Evolutionary conservation across 2,888 invertebrate species (phyloP).

Genomic region (Tillus elongatus): DNA sequence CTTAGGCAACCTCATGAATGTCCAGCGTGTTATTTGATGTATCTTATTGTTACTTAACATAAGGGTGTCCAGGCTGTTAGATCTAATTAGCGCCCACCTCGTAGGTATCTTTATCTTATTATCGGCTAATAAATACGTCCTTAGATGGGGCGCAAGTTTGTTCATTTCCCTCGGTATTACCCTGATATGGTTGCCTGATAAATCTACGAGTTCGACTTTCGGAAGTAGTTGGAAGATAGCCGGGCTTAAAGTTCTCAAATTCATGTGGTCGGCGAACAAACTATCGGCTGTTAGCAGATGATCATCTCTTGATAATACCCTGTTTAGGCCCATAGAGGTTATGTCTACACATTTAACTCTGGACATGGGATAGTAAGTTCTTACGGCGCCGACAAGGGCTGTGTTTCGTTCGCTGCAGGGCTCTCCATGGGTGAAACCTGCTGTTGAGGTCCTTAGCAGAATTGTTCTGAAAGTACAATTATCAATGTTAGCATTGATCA

Average conservation of each 20-base stretch:
- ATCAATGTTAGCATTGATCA: no score
- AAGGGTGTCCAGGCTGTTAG: conserved; percentile 28
- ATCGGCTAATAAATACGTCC: conserved; percentile 26
- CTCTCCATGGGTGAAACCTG: conserved; percentile 30
- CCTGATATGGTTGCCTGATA: conserved; percentile 31
- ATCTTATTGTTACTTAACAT: conserved; percentile 34
- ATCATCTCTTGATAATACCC: conserved; percentile 17
- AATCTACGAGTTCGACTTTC: conserved; percentile 30
- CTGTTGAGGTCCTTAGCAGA: no score
- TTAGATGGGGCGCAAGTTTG: conserved; percentile 23
- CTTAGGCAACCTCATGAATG: conserved; percentile 28
- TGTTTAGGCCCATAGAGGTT: conserved; percentile 24
- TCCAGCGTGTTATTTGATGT: conserved; percentile 22
- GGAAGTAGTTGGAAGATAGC: conserved; percentile 23
- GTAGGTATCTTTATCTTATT: conserved; percentile 27
- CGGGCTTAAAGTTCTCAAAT: conserved; percentile 22
- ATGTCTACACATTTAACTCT: conserved; percentile 31
- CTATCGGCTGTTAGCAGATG: conserved; percentile 26
- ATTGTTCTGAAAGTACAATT: no score
- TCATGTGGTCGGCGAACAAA: conserved; percentile 33
- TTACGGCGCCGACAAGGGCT: conserved; percentile 25
- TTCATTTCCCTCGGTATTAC: conserved; percentile 26
- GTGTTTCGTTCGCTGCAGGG: conserved; percentile 35
- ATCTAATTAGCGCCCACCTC: conserved; percentile 26
- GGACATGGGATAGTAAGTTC: conserved; percentile 20